phyloP scores from a whole-genome alignment of 2,888 invertebrate genomes.

The Eupithecia pulchellata region DNA sequence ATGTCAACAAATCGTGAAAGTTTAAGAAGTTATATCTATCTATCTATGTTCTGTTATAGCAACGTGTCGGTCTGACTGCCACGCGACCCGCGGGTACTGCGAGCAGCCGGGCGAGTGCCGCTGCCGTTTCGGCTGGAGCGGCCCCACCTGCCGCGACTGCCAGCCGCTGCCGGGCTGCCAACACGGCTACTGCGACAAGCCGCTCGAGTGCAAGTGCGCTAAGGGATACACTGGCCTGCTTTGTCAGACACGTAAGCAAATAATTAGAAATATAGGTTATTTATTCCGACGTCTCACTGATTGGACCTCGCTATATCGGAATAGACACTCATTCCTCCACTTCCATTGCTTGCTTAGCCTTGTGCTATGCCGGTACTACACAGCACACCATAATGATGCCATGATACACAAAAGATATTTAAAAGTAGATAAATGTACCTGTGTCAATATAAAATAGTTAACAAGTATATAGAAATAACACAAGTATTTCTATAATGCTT shows the following conservation, averaged over 20 bases:
- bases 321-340: too few species aligned
- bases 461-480: too few species aligned
- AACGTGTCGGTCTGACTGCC: conserved; percentile 93
- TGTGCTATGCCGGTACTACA: too few species aligned
- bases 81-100: conserved; percentile 93
- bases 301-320: too few species aligned
- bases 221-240: conserved; percentile 96
- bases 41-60: conserved; percentile 70
- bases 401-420: too few species aligned
- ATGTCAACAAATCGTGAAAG: too few species aligned
- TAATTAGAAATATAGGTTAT: not conserved
- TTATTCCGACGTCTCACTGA: not conserved
- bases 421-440: too few species aligned
- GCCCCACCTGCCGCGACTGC: conserved; percentile 93
- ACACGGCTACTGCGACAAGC: conserved; percentile 95
- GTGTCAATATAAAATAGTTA: too few species aligned
- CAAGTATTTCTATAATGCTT: too few species aligned
- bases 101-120: conserved; percentile 94
- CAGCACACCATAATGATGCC: too few species aligned
- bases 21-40: not conserved
- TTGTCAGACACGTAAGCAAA: conserved; percentile 92
- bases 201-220: conserved; percentile 95
- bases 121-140: conserved; percentile 96
- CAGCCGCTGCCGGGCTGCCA: conserved; percentile 95
- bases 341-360: too few species aligned